Evolutionary conservation across 2,888 invertebrate species (phyloP).

Genomic region (Tiliacea aurago): DNA sequence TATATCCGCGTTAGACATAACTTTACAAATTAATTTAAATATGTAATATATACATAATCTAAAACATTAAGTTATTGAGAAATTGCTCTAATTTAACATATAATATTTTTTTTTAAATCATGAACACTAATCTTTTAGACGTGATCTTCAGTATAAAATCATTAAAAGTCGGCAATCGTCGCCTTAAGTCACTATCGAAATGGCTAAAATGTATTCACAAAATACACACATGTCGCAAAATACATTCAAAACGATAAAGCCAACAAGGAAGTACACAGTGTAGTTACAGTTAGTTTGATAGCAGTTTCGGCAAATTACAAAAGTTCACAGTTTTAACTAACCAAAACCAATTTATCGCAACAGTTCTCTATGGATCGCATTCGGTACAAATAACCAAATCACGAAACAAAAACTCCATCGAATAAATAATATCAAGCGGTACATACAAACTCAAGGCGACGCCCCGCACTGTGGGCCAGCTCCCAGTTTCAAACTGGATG

Average conservation of each 20-base stretch:
- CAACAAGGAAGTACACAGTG: slow-evolving; percentile 18
- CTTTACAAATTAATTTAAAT: too few relatives aligned
- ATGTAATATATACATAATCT: too few relatives aligned
- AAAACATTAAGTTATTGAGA: too few relatives aligned
- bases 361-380: slow-evolving; percentile 17
- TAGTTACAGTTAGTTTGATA: slow-evolving; percentile 28
- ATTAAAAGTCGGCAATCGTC: too few relatives aligned
- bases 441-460: slow-evolving; percentile 41
- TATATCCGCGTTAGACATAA: too few relatives aligned
- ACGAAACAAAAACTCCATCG: slow-evolving; percentile 45
- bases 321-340: slow-evolving; percentile 38
- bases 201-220: background rate
- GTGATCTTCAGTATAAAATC: too few relatives aligned
- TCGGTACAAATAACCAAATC: slow-evolving; percentile 39
- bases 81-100: too few relatives aligned
- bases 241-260: slow-evolving; percentile 11
- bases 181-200: slow-evolving; percentile 3
- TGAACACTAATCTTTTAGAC: too few relatives aligned
- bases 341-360: slow-evolving; percentile 32
- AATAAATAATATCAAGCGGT: slow-evolving; percentile 43
- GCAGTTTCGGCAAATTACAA: slow-evolving; percentile 30
- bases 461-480: slow-evolving; percentile 50
- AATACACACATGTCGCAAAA: background rate
- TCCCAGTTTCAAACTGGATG: slow-evolving; percentile 63
- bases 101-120: too few relatives aligned